phyloP scores from a whole-genome alignment of 2,797 vertebrate genomes.

The Erpetoichthys calabaricus region DNA sequence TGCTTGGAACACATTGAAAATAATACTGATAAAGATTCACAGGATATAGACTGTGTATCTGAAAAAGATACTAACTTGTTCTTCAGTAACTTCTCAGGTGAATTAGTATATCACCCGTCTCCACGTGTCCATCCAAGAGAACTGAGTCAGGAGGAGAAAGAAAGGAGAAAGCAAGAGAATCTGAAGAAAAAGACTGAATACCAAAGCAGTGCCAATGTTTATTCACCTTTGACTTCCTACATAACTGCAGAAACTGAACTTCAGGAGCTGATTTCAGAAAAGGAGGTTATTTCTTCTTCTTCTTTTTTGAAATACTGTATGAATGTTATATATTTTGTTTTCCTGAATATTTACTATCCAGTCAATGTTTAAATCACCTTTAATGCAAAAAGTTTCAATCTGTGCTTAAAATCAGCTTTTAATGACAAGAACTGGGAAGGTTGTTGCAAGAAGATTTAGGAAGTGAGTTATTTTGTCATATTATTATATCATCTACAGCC shows the following conservation, averaged over 20 bases:
- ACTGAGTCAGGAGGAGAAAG: slow-evolving; percentile 55
- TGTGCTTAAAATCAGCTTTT: no score
- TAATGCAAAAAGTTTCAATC: no score
- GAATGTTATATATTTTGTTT: not conserved
- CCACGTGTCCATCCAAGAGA: slow-evolving; percentile 35
- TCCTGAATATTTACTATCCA: no score
- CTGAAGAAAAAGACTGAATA: slow-evolving; percentile 53
- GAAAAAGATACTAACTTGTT: slow-evolving; percentile 38
- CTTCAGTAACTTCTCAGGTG: slow-evolving; percentile 48
- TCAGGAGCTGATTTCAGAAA: slow-evolving; percentile 64
- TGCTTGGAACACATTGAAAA: slow-evolving; percentile 6
- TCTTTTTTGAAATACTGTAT: slow-evolving; percentile 4
- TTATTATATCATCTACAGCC: no score
- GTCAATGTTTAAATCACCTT: no score
- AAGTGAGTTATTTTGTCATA: no score
- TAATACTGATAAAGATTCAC: slow-evolving; percentile 12
- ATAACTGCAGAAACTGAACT: slow-evolving; percentile 84
- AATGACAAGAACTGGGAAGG: no score
- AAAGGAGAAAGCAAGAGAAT: slow-evolving; percentile 60
- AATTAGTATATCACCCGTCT: slow-evolving; percentile 40
- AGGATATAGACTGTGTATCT: slow-evolving; percentile 21
- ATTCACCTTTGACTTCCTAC: slow-evolving; percentile 73
- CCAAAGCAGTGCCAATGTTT: slow-evolving; percentile 40
- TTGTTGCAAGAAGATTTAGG: no score
- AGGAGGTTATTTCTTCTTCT: slow-evolving; percentile 55